Base-by-base conservation (phyloP, 2,888 invertebrate species). In the Cotesia congregata region DNA sequence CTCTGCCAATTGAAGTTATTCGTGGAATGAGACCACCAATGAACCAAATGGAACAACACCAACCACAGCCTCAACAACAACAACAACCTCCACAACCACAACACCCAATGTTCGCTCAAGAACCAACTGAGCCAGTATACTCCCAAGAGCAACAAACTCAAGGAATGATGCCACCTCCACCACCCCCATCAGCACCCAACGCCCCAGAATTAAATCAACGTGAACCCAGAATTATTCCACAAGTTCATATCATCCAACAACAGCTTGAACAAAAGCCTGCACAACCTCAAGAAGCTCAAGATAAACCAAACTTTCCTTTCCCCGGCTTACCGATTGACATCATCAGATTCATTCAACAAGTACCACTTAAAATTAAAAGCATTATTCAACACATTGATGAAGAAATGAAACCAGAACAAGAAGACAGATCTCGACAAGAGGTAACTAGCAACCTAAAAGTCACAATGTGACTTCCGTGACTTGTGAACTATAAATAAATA, bases 1-100 rank as follows among this genome's bases (percentile, higher is more conserved):
- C 91, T 65, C 90, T 91, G 83, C 91, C 91, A 61, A 90, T 91
- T 83, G 91, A 91, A 82, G 91, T 91, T 9, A 90, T 93, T 87
- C 91, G 92, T 80, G 90, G 90, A 72, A 90, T 91, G 89, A 89
- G 90, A 77, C 90, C 91, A 75, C 90, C 91, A 30, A 88, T 90
- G 86, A 90, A 90, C 59, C 83, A 87, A 12, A 65, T 65, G 76
- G 85, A 85, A 59, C 84, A 80, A 68, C 78, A 67, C n/a, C 80
- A 79, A 70, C 82, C 82, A 67, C 82, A 83, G 77, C 82, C 78
- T 6, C 80, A 83, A 84, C 90, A 90, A 82, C 89, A 90, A 73
- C 84, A 90, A 85, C 88, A 88, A 64, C 85, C 84, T 70, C 83
- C 83, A 67, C 89, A 83, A 12, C 82, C 80, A 39, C 85, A 83